A percentile compares a stretch with the other conserved stretches of the same genome.
Conservation (phyloP, 2,113 vertebrate species). For the Mus pahari region DNA sequence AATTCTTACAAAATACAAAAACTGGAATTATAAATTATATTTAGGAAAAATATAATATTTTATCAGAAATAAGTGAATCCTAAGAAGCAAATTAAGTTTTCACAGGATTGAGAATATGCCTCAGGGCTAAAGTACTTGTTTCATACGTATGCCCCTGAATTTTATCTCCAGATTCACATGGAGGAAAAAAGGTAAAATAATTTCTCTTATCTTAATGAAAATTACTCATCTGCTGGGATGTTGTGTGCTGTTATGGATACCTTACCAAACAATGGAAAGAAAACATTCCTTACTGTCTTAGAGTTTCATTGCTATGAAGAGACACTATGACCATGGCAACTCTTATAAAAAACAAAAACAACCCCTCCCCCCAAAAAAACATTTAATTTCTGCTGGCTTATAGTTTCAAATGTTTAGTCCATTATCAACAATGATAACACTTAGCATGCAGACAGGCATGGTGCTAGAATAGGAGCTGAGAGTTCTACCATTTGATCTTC, state of each 20-base stretch:
- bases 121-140: neutral
- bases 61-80: conserved; percentile 21
- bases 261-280: neutral
- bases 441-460: too few relatives aligned
- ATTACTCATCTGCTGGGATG: neutral
- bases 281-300: neutral
- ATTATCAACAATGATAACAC: too few relatives aligned
- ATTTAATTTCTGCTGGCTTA: too few relatives aligned
- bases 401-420: too few relatives aligned
- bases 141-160: neutral
- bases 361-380: too few relatives aligned
- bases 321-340: neutral
- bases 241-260: neutral
- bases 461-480: too few relatives aligned
- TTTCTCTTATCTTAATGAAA: neutral
- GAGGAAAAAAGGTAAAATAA: neutral
- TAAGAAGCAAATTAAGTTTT: conserved; percentile 23
- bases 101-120: neutral
- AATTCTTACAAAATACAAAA: neutral
- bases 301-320: neutral
- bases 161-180: neutral
- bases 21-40: neutral
- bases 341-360: neutral
- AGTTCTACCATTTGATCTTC: too few relatives aligned
- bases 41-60: conserved; percentile 45